Base-by-base conservation (phyloP, 2,797 vertebrate species). In the Aratinga solstitialis region DNA sequence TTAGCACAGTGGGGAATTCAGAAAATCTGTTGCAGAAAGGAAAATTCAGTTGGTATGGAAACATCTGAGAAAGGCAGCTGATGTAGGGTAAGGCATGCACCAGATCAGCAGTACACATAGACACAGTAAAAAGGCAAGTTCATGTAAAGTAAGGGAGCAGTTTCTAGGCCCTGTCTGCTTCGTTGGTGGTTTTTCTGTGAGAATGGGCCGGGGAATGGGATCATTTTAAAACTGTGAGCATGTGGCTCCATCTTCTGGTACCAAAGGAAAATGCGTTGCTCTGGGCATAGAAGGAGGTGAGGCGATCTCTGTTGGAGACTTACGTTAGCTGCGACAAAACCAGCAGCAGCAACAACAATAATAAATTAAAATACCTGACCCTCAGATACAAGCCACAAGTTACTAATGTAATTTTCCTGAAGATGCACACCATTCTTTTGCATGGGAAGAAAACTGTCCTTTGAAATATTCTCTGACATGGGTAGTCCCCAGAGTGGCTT, bases 221-320 rank as follows among this genome's bases (percentile, higher is more conserved):
- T 47, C 22, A 13, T 53, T 89, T 84, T 81, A 71, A 65, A 95
- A 92, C 48, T 83, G 77, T 89, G 88, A 91, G 94, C 73, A 21
- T 78, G 74, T 76, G 65, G 83, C 94, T 94, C 96, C 97, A 96
- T 89, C 97, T 94, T 78, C 86, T 96, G 97, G 96, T 63, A 63
- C 9, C 34, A 85, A 65, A 43, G 72, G 38, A 71, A 77, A 84
- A 40, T 10, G 22, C 27, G 27, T 34, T 72, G 59, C 32, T 78
- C 16, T 73, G 62, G 24, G 9, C 69, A 3, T 5, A 51, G 62
- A 17, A 15, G 7, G 36, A 19, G 23, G 11, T 17, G 66, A 58
- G 45, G 50, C 27, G 26, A 62, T 69, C 81, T 73, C 53, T 65
- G 53, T 56, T 56, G 21, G 53, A 56, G 30, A n/a, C 86, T 53